These are phyloP conservation scores for Martes martes DNA, from an alignment of 2,113 vertebrate species.

Conservation along the genomic window DNA sequence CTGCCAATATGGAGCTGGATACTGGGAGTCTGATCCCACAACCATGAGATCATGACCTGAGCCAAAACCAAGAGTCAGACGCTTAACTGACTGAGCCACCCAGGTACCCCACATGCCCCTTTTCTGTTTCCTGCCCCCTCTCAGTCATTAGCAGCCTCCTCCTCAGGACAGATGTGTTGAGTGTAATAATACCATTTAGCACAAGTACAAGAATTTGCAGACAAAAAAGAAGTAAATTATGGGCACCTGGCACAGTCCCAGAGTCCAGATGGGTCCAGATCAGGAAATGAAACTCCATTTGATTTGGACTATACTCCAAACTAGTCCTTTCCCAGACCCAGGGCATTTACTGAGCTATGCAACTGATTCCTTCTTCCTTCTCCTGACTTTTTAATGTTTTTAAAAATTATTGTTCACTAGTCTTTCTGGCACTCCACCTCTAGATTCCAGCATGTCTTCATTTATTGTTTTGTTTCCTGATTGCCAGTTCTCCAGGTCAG, in stretches of 20 bases:
- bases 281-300: neutral
- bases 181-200: neutral
- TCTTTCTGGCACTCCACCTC: neutral
- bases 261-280: neutral
- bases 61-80: neutral
- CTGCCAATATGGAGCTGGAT: neutral
- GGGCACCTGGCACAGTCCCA: neutral
- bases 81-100: neutral
- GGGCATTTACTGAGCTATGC: neutral
- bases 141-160: neutral
- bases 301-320: neutral
- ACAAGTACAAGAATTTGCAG: neutral
- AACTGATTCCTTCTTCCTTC: neutral
- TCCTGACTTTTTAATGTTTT: neutral
- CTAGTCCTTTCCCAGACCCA: neutral
- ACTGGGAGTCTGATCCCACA: neutral
- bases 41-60: neutral
- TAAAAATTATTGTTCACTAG: neutral
- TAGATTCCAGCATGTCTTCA: slow-evolving; percentile 17
- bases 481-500: slow-evolving; percentile 5
- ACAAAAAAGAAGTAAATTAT: neutral
- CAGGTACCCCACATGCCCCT: neutral
- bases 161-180: neutral
- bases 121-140: neutral
- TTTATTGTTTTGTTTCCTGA: slow-evolving; percentile 38